phyloP scores from a whole-genome alignment of 64 coral and sea anemone genomes.

The Montipora capricornis region DNA sequence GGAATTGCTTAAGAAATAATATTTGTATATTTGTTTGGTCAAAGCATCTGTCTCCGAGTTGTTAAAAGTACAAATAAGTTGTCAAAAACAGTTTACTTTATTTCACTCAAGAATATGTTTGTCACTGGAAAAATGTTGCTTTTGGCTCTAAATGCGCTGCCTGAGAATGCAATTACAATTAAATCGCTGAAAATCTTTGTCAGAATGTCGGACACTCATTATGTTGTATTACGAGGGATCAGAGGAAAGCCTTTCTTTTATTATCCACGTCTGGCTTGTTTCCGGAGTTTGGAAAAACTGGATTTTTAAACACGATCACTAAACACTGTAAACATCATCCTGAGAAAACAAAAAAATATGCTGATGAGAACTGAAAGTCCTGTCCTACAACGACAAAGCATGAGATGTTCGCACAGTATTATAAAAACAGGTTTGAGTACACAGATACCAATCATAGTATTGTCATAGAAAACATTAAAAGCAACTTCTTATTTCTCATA shows the following conservation, averaged over 20 bases:
- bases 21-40: too few species aligned
- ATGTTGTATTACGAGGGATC: neutral
- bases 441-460: too few species aligned
- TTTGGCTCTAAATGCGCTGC: too few species aligned
- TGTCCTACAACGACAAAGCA: too few species aligned
- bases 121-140: neutral
- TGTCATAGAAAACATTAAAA: too few species aligned
- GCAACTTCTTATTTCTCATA: too few species aligned
- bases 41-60: neutral
- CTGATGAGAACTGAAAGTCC: neutral
- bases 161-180: conserved; percentile 37
- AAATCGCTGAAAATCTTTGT: neutral
- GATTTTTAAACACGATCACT: too few species aligned
- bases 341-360: neutral
- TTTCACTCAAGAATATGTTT: neutral
- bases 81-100: conserved; percentile 3
- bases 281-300: neutral
- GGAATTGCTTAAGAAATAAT: neutral
- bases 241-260: conserved; percentile 4
- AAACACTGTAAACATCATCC: neutral
- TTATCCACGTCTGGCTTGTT: neutral
- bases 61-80: conserved; percentile 14
- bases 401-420: too few species aligned
- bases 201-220: neutral
- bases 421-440: too few species aligned